Percentiles rank a stretch among this genome's conserved stretches.
Conservation (phyloP, 1,140 invertebrate genomes). For the Meteorus sp. region DNA sequence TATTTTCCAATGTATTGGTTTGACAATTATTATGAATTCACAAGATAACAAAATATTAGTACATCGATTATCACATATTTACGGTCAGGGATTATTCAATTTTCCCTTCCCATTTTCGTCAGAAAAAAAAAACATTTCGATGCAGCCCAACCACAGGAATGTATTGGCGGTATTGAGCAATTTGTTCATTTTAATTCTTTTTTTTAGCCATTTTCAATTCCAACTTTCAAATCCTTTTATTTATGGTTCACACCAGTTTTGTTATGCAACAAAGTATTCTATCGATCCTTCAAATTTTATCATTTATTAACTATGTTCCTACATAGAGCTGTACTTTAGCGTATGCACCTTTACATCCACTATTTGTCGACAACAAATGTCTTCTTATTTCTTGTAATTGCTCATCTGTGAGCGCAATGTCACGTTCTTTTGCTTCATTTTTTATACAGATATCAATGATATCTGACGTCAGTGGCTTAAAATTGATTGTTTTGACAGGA, state of each 20-base stretch:
- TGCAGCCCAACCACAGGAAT: neutral
- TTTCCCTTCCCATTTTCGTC: too few species aligned
- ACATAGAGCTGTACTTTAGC: slow-evolving; percentile 43
- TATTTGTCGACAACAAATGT: slow-evolving; percentile 33
- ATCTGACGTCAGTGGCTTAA: slow-evolving; percentile 29
- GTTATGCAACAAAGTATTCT: neutral
- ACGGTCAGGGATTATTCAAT: too few species aligned
- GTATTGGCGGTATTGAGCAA: slow-evolving; percentile 2
- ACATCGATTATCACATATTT: too few species aligned
- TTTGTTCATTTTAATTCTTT: too few species aligned
- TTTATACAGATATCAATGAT: slow-evolving; percentile 44
- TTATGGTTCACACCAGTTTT: neutral
- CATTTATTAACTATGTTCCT: neutral
- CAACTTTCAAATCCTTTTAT: neutral
- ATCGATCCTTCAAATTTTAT: neutral
- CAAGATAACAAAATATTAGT: too few species aligned
- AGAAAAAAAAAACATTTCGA: too few species aligned
- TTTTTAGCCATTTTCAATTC: too few species aligned
- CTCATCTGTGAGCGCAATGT: slow-evolving; percentile 29
- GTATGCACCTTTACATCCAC: slow-evolving; percentile 54
- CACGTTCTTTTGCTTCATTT: slow-evolving; percentile 33
- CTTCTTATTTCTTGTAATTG: slow-evolving; percentile 37
- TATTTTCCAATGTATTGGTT: too few species aligned
- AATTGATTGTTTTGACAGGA: slow-evolving; percentile 34
- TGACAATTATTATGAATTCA: too few species aligned